A percentile compares a stretch with the other conserved stretches of the same genome.
Conservation (phyloP, 2,797 vertebrate species). For the Pelobates cultripes region DNA sequence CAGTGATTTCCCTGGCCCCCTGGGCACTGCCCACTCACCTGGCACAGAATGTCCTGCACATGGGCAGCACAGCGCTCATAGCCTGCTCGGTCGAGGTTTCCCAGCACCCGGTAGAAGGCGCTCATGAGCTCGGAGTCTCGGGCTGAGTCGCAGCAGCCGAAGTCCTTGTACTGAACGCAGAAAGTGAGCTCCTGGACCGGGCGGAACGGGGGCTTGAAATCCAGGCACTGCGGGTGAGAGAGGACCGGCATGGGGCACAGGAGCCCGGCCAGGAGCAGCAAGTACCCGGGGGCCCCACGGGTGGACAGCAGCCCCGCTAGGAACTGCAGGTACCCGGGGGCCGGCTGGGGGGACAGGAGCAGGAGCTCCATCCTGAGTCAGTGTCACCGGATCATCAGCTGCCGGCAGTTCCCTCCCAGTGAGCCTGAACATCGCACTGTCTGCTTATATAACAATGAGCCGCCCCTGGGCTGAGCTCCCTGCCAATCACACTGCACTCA, state of each 20-base stretch:
- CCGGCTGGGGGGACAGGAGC: constrained; percentile 3
- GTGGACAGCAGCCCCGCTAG: constrained; percentile 64
- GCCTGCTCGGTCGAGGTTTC: constrained; percentile 69
- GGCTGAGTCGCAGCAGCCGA: constrained; percentile 87
- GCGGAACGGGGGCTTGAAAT: constrained; percentile 92
- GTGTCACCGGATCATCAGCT: not conserved
- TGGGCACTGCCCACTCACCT: constrained; percentile 73
- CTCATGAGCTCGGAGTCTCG: constrained; percentile 80
- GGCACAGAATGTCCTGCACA: constrained; percentile 88
- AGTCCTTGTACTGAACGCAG: constrained; percentile 84
- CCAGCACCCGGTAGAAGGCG: constrained; percentile 79
- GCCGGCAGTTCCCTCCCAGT: constrained; percentile 4
- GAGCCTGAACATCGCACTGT: constrained; percentile 19
- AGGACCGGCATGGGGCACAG: constrained; percentile 9
- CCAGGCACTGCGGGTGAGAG: constrained; percentile 90
- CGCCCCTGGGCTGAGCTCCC: constrained; percentile 4
- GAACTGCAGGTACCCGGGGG: constrained; percentile 84
- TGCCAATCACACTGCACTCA: constrained; percentile 1
- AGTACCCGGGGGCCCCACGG: not conserved
- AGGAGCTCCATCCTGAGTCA: no score
- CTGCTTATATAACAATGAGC: constrained; percentile 21
- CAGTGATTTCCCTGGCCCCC: not conserved
- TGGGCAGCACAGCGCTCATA: constrained; percentile 80
- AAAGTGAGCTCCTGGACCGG: constrained; percentile 79
- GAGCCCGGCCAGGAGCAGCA: constrained; percentile 36